Conservation (phyloP, 1,140 invertebrate species). For the Chironomus tepperi region DNA sequence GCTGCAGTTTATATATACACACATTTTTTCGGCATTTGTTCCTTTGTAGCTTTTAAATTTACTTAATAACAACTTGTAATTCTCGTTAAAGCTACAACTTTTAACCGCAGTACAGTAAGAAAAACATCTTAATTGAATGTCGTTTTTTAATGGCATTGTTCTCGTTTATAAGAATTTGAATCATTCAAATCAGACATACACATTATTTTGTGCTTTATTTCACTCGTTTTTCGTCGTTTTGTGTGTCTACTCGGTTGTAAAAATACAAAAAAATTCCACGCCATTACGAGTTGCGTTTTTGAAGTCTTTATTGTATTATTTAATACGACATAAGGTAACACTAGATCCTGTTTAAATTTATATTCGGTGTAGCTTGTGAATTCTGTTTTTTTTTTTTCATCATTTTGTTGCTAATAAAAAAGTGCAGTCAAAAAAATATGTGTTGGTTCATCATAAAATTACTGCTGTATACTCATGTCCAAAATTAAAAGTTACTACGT, state of each 20-base stretch:
- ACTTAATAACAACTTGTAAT: constrained; percentile 9
- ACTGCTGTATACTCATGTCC: not conserved
- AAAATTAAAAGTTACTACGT: not conserved
- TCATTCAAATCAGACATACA: constrained; percentile 18
- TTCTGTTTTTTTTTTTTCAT: too few species aligned
- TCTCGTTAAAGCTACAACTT: constrained; percentile 1
- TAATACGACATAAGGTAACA: not conserved
- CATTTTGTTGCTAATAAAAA: not conserved
- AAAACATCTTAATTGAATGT: constrained; percentile 23
- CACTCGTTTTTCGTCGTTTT: not conserved
- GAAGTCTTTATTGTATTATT: constrained; percentile 3
- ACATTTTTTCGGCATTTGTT: not conserved
- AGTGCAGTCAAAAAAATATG: not conserved
- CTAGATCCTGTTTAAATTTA: not conserved
- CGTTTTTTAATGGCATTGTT: constrained; percentile 17
- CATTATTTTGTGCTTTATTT: not conserved
- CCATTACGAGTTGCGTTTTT: not conserved
- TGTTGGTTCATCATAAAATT: not conserved
- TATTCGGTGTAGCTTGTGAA: not conserved
- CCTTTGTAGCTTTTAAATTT: constrained; percentile 4
- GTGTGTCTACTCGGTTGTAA: not conserved
- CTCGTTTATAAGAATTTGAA: constrained; percentile 5
- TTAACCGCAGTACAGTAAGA: not conserved
- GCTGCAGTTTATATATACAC: not conserved
- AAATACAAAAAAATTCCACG: not conserved